Evolutionary conservation across 2,888 invertebrate genomes (phyloP), one percentile per base, ranked within the genome.

Genomic region (Hirtodrosophila trivittata): DNA sequence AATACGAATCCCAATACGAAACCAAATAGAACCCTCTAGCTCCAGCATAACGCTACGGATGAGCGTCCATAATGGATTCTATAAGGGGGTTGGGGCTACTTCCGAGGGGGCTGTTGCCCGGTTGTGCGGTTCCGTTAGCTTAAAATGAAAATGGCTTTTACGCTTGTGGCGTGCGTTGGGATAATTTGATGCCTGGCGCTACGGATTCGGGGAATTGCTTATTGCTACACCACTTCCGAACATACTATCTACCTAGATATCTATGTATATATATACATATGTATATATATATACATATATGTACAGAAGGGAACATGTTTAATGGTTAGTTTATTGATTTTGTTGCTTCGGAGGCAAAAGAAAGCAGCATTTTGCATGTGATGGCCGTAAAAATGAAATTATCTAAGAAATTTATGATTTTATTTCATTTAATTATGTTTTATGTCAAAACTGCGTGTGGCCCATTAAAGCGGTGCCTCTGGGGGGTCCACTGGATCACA

Each of bases 71-170:
- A 64, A 63, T 64, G 64, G 35, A 18, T 21, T 42, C 30, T 10
- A 12, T 25, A 13, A 7, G 16, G 4, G 8, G 28, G 30, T 26
- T 37, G 38, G 33, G 46, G 47, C 8, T 14, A 13, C 33, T 33
- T 12, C 10, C 28, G 28, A 9, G 45, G 57, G 46, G 47, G n/a
- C 32, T 32, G 38, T 41, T 32, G 25, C 39, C 21, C n/a, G n/a
- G 28, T 28, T n/a, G 13, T 37, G 39, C 28, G 30, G 66, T 60
- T 67, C 62, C 70, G 75, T 71, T 51, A 47, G 72, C 57, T 38
- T 47, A 60, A 87, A 87, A 87, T 78, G 80, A 82, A 82, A 87
- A 87, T 82, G 82, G 87, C 73, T 86, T 87, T 86, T 87, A 86
- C 75, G 75, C 45, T 66, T 49, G 67, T 82, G 66, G 82, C 82